Percentiles rank a stretch among this genome's conserved stretches.
phyloP scores from a whole-genome alignment of 2,113 vertebrate genomes.

The Panthera uncia region DNA sequence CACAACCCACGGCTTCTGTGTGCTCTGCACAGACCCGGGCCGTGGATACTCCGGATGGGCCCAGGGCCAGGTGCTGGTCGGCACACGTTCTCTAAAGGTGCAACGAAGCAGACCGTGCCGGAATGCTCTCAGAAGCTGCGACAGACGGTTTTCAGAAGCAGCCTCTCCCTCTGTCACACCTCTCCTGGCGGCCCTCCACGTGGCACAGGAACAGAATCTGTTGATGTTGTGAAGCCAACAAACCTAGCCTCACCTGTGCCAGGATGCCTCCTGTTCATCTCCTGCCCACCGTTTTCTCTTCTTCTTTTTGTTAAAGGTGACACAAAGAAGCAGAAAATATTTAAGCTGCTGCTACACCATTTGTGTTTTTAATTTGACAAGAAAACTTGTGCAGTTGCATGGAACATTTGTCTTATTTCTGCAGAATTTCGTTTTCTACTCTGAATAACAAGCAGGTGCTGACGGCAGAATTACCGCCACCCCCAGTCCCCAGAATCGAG shows the following conservation, averaged over 20 bases:
- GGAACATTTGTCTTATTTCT: constrained; percentile 65
- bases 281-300: background rate
- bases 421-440: constrained; percentile 48
- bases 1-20: rapidly evolving
- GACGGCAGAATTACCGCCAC: background rate
- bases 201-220: background rate
- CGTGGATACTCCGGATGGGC: rapidly evolving
- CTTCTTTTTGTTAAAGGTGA: background rate
- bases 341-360: background rate
- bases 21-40: background rate
- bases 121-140: rapidly evolving
- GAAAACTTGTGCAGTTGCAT: constrained; percentile 63
- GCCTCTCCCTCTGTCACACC: background rate
- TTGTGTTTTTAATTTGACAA: constrained; percentile 65
- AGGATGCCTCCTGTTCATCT: background rate
- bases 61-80: background rate
- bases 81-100: background rate
- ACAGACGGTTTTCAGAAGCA: rapidly evolving
- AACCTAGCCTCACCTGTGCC: background rate
- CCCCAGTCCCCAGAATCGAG: background rate
- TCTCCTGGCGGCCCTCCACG: rapidly evolving
- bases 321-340: constrained; percentile 17
- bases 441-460: constrained; percentile 66
- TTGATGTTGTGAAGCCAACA: background rate
- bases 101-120: background rate